Evolutionary conservation across 2,888 invertebrate genomes (phyloP).

Genomic region (Hetaerina titia): DNA sequence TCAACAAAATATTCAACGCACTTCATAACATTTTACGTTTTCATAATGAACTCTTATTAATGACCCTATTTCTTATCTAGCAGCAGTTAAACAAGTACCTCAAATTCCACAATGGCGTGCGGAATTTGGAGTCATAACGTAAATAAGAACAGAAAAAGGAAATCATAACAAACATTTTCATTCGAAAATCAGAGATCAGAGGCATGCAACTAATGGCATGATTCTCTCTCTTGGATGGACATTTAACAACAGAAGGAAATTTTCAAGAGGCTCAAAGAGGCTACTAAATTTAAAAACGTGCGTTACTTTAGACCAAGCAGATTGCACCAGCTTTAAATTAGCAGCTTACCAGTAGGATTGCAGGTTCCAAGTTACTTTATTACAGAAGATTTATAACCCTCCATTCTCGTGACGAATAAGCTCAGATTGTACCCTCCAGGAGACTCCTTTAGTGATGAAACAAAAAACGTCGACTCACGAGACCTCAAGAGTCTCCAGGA

Average conservation of each 20-base stretch:
- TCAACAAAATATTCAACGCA: not conserved
- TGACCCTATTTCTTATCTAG: not conserved
- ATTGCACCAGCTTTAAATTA: not conserved
- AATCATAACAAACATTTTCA: not conserved
- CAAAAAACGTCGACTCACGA: not conserved
- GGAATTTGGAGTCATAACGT: not conserved
- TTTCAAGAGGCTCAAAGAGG: too few species aligned
- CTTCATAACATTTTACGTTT: not conserved
- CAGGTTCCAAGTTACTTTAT: not conserved
- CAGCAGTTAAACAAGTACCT: not conserved
- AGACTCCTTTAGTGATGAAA: not conserved
- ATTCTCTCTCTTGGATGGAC: too few species aligned
- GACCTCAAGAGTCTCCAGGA: constrained; percentile 6
- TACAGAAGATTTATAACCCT: not conserved
- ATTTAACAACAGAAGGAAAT: too few species aligned
- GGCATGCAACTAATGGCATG: not conserved
- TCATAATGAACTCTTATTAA: not conserved
- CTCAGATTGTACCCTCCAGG: not conserved
- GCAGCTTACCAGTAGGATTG: not conserved
- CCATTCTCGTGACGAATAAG: not conserved
- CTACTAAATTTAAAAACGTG: too few species aligned
- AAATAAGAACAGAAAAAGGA: not conserved
- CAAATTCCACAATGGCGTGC: not conserved
- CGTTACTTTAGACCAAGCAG: not conserved
- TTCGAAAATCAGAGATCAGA: not conserved